phyloP scores from a whole-genome alignment of 2,888 invertebrate species.

The Ornithoptera alexandrae region DNA sequence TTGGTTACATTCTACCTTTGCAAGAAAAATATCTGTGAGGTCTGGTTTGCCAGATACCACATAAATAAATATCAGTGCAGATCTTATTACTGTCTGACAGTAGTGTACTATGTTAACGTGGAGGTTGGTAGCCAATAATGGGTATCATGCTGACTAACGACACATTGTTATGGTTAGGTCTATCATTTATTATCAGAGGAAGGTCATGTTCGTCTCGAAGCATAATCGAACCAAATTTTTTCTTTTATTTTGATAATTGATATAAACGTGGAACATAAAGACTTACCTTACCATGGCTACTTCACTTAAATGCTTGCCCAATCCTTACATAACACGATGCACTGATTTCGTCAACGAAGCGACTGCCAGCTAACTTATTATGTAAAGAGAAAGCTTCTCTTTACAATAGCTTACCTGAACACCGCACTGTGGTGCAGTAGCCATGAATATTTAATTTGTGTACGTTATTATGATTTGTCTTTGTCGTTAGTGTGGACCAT shows the following conservation, averaged over 20 bases:
- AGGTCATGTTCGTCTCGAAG: not conserved
- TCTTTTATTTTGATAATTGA: not conserved
- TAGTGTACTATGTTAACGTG: no score
- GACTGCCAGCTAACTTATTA: slow-evolving; percentile 56
- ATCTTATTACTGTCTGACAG: no score
- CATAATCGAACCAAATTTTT: no score
- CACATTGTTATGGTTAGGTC: no score
- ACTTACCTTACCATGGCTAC: slow-evolving; percentile 35
- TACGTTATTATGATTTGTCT: slow-evolving; percentile 5
- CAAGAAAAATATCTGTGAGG: no score
- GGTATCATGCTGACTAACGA: no score
- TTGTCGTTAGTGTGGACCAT: slow-evolving; percentile 6
- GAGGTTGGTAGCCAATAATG: no score
- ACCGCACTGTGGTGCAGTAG: slow-evolving; percentile 8
- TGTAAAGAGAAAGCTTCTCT: slow-evolving; percentile 68
- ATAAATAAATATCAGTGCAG: no score
- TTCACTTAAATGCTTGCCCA: slow-evolving; percentile 53
- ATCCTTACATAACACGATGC: slow-evolving; percentile 58
- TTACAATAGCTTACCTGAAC: slow-evolving; percentile 44
- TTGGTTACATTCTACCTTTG: no score
- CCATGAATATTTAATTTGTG: slow-evolving; percentile 27
- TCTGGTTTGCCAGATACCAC: no score
- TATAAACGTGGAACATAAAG: slow-evolving; percentile 28
- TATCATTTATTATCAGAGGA: not conserved
- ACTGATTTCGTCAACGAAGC: slow-evolving; percentile 70